Evolutionary conservation across 1,140 invertebrate genomes (phyloP).

Genomic region (Nylanderia fulva): DNA sequence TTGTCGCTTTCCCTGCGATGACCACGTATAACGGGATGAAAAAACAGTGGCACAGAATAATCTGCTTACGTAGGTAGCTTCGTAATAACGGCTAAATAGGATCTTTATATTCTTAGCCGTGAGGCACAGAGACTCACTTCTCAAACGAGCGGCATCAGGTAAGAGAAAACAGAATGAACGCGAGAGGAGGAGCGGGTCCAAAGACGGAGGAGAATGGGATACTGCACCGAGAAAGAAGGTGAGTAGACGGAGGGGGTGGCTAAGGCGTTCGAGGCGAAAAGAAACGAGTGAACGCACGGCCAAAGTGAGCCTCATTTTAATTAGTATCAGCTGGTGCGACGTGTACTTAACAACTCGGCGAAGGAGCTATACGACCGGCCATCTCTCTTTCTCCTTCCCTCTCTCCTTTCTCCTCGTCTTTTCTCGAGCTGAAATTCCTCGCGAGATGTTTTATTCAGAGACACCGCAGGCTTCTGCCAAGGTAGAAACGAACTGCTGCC

Average conservation of each 20-base stretch:
- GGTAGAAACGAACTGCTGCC: conserved; percentile 77
- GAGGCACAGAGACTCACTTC: conserved; percentile 74
- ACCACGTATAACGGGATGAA: conserved; percentile 15
- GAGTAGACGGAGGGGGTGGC: conserved; percentile 28
- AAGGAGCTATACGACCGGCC: conserved; percentile 65
- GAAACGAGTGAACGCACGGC: conserved; percentile 68
- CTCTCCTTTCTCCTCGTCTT: conserved; percentile 43
- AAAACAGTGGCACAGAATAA: conserved; percentile 82
- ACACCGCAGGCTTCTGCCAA: conserved; percentile 81
- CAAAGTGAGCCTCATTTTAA: conserved; percentile 84
- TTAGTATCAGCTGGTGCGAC: conserved; percentile 85
- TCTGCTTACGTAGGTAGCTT: conserved; percentile 82
- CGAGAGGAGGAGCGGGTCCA: conserved; percentile 1
- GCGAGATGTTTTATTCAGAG: conserved; percentile 85
- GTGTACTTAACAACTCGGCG: conserved; percentile 83
- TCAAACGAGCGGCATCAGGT: conserved; percentile 56
- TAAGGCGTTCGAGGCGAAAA: conserved; percentile 48
- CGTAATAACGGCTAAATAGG: conserved; percentile 85
- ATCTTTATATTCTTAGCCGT: conserved; percentile 85
- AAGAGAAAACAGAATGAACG: conserved; percentile 44
- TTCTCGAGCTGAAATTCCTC: conserved; percentile 81
- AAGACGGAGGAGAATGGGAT: background rate
- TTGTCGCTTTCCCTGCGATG: conserved; percentile 12
- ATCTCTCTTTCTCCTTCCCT: conserved; percentile 56
- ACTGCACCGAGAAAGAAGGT: background rate